Percentiles rank a stretch among this genome's conserved stretches.
phyloP scores from a whole-genome alignment of 2,113 vertebrate species.

The Pardalotus punctatus region DNA sequence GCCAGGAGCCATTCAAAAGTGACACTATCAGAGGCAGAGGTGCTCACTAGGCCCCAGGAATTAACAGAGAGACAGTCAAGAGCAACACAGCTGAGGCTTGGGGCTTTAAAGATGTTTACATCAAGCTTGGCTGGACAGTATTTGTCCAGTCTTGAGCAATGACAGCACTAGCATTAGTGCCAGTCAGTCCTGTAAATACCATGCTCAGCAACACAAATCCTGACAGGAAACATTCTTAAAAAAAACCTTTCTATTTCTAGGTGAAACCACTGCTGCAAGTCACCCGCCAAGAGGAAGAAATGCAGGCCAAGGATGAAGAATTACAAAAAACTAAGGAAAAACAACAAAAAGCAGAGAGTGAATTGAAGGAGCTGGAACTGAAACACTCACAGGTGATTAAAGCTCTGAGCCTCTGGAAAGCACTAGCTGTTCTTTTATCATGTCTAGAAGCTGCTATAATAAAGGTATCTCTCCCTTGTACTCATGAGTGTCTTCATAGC shows the following conservation, averaged over 20 bases:
- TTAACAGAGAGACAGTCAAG: neutral
- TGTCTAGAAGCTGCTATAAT: neutral
- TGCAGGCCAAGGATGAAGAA: constrained; percentile 94
- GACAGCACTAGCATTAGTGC: neutral
- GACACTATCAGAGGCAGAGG: neutral
- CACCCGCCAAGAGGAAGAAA: constrained; percentile 95
- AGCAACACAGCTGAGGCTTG: neutral
- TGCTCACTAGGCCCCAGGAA: neutral
- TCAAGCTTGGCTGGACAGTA: neutral
- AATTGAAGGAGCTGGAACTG: constrained; percentile 86
- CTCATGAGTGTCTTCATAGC: neutral
- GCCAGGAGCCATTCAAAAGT: neutral
- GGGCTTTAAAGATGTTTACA: neutral
- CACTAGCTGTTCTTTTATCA: neutral
- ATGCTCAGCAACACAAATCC: neutral
- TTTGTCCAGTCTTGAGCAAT: neutral
- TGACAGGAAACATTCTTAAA: neutral
- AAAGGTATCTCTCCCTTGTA: neutral
- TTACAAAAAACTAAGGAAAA: constrained; percentile 82
- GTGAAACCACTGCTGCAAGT: constrained; percentile 97
- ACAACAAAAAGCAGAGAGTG: constrained; percentile 81
- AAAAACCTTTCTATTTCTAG: constrained; percentile 50
- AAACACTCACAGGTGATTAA: constrained; percentile 85
- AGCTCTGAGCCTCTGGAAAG: neutral
- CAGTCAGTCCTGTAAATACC: neutral